Base-by-base conservation (phyloP, 2,888 invertebrate genomes). In the Lacanobia wlatinum region DNA sequence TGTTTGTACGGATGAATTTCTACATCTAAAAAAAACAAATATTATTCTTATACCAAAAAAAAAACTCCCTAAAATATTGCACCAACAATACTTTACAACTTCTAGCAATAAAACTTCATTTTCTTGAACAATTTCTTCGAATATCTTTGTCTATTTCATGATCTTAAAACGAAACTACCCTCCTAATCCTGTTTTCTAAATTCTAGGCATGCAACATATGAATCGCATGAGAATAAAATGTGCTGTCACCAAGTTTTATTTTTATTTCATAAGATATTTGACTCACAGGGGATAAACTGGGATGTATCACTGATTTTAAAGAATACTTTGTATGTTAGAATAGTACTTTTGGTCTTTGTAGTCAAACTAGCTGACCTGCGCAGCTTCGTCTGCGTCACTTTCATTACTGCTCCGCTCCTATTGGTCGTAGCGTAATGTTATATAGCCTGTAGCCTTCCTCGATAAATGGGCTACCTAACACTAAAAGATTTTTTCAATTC, bases 161-260 rank as follows among this genome's bases (percentile, higher is more conserved):
- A 46, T 18, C 10, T 66, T 21, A 1, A 59, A 55, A 56, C 43
- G 8, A 48, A 70, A 81, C n/a, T 56, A 52, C 9, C n/a, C 43
- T 62, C 67, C 66, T 80, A 67, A 80, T 83, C 80, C 83, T 43
- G 14, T n/a, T 53, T 70, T 75, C 21, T 62, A 34, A 64, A 60
- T 70, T 65, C 73, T 9, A 73, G 67, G 68, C 70, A 60, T 62
- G 66, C 40, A 50, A 56, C 58, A 46, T 52, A 55, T 53, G 53
- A 80, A 46, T 63, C 10, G 53, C 12, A 58, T 16, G 46, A 56
- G 40, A 34, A 52, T 70, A 55, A 61, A 48, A 59, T 67, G 50
- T 64, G 18, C 12, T 14, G 48, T 53, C 66, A 46, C 48, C 18
- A 63, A 21, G 59, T 76, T 67, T 43, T 23, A 16, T 62, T 43